A percentile compares a stretch with the other conserved stretches of the same genome.
These are phyloP conservation scores for Bombus superbus DNA, from an alignment of 1,140 invertebrate genomes.

Conservation along the genomic window DNA sequence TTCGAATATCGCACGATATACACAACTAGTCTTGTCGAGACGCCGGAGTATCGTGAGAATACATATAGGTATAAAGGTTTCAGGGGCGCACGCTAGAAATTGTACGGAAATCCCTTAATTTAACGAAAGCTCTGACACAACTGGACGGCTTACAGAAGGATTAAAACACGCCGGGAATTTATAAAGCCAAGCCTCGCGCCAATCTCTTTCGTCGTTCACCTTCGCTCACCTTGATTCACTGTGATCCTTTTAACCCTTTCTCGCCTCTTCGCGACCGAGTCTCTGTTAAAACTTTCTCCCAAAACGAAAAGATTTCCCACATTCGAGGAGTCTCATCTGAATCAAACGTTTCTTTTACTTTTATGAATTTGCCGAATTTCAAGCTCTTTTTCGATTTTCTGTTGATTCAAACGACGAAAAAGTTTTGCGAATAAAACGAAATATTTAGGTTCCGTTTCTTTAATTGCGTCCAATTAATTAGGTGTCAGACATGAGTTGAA, in stretches of 20 bases:
- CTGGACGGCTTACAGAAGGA: conserved; percentile 53
- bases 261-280: not conserved
- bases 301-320: not conserved
- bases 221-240: not conserved
- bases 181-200: conserved; percentile 37
- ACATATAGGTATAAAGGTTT: conserved; percentile 1
- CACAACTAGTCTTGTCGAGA: not conserved
- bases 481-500: too few relatives aligned
- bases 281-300: not conserved
- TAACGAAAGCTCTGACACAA: conserved; percentile 53
- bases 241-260: not conserved
- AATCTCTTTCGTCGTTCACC: conserved; percentile 40
- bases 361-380: not conserved
- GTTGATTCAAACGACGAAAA: not conserved
- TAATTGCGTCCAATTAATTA: too few relatives aligned
- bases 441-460: too few relatives aligned
- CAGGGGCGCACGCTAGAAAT: conserved; percentile 6
- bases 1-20: not conserved
- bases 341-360: not conserved
- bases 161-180: conserved; percentile 59
- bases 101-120: conserved; percentile 57
- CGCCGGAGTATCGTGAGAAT: not conserved
- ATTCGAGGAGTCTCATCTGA: not conserved
- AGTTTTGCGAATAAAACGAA: not conserved
- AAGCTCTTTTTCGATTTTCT: not conserved